Conservation (phyloP, 2,888 invertebrate genomes). For the Piscicola geometra region DNA sequence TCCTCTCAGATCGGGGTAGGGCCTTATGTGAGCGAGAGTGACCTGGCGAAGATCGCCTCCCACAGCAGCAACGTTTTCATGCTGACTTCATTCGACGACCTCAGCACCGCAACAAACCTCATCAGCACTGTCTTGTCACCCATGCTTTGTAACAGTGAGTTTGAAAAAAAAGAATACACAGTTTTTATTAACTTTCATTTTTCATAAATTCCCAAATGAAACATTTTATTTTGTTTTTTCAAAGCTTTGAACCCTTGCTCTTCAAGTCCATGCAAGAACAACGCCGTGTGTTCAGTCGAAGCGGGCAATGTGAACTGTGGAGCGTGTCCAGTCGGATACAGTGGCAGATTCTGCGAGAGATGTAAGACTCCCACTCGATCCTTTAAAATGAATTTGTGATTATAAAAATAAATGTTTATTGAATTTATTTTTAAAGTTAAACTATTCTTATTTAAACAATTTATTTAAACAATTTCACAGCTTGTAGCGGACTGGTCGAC, state of each 20-base stretch:
- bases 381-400: too few species aligned
- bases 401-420: too few species aligned
- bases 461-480: too few species aligned
- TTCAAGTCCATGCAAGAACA: slow-evolving; percentile 41
- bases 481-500: slow-evolving; percentile 39
- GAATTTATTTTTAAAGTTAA: too few species aligned
- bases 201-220: too few species aligned
- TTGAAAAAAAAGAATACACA: too few species aligned
- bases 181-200: too few species aligned
- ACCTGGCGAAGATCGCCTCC: slow-evolving; percentile 7
- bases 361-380: too few species aligned
- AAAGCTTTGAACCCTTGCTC: slow-evolving; percentile 35
- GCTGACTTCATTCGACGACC: neutral
- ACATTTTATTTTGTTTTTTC: too few species aligned
- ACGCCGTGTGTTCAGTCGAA: slow-evolving; percentile 38
- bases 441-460: too few species aligned
- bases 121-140: neutral
- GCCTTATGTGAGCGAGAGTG: neutral
- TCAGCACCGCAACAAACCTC: neutral
- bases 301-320: slow-evolving; percentile 41
- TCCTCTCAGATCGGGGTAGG: slow-evolving; percentile 8
- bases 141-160: neutral
- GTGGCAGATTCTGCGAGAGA: slow-evolving; percentile 42
- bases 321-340: slow-evolving; percentile 40
- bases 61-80: slow-evolving; percentile 12